Evolutionary conservation across 2,113 vertebrate species (phyloP), one percentile per base, ranked within the genome.

Genomic region (Sinocyclocheilus anophthalmus): DNA sequence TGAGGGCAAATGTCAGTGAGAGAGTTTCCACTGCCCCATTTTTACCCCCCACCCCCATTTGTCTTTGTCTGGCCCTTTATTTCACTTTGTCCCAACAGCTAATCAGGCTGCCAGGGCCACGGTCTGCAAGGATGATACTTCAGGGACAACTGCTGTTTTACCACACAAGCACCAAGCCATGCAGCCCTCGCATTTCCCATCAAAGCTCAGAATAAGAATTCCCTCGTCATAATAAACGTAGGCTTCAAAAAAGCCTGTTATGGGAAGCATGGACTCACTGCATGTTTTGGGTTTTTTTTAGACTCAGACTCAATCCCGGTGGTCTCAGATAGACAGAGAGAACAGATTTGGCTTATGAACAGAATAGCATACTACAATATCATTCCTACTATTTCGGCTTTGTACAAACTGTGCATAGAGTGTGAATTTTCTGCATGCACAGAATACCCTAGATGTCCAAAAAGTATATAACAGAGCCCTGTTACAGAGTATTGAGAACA

Each of bases 1-100:
- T 75, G 13, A 37, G 26, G 83, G 8, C 6, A 57, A 22, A 77
- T 48, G 8, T 50, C 48, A 16, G 20, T 76, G 90, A 90, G 86
- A 89, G 91, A 91, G 91, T 93, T 93, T 93, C 92, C 92, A 90
- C 90, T 91, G 89, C 83, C 92, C 84, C 88, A 81, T 53, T 4
- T 4, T 16, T 53, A 16, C 14, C 50, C 14, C 14, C 50, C 13
- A 53, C 50, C 85, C 89, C 84, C 91, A 92, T 93, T 91, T 93
- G 91, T 88, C 90, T 63, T 14, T 53, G 50, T 65, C 26, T 86
- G 90, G 84, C 83, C 90, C 88, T 90, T 93, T 88, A 89, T 86
- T 24, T 87, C 88, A 91, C 88, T 91, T 88, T 87, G 92, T 89
- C 91, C 91, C 91, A 89, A 92, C 89, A 91, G 91, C 67, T 91